phyloP scores from a whole-genome alignment of 2,888 invertebrate species.

The Tetragonisca angustula region DNA sequence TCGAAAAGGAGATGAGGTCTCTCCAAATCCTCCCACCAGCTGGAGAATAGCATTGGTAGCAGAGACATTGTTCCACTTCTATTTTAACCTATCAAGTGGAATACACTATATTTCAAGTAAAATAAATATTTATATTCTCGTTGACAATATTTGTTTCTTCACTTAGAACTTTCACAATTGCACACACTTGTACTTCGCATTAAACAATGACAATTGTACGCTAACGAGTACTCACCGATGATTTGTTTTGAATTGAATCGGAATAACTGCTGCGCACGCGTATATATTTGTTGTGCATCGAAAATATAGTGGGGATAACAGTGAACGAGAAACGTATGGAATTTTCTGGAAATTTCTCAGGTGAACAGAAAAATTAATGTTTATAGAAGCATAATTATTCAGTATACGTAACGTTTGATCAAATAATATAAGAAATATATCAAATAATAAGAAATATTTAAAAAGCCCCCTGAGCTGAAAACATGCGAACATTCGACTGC shows the following conservation, averaged over 20 bases:
- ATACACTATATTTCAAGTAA: neutral
- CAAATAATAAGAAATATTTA: neutral
- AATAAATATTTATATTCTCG: neutral
- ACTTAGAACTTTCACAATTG: neutral
- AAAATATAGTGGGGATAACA: neutral
- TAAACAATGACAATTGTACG: neutral
- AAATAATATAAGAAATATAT: neutral
- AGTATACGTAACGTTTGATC: neutral
- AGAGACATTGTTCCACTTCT: conserved; percentile 65
- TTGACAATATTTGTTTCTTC: neutral
- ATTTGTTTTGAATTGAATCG: conserved; percentile 11
- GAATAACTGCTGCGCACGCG: neutral
- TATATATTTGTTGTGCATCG: neutral
- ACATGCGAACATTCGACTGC: neutral
- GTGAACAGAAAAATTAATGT: neutral
- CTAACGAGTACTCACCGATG: neutral
- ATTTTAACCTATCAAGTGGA: neutral
- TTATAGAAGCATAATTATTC: neutral
- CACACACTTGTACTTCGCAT: neutral
- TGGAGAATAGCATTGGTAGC: conserved; percentile 70
- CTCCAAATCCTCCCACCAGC: conserved; percentile 72
- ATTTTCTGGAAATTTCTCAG: conserved; percentile 26
- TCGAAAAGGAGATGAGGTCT: conserved; percentile 57
- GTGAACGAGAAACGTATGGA: conserved; percentile 10
- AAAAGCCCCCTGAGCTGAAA: neutral